A percentile compares a stretch with the other conserved stretches of the same genome.
Conservation (phyloP, 2,888 invertebrate species). For the Aricia artaxerxes region DNA sequence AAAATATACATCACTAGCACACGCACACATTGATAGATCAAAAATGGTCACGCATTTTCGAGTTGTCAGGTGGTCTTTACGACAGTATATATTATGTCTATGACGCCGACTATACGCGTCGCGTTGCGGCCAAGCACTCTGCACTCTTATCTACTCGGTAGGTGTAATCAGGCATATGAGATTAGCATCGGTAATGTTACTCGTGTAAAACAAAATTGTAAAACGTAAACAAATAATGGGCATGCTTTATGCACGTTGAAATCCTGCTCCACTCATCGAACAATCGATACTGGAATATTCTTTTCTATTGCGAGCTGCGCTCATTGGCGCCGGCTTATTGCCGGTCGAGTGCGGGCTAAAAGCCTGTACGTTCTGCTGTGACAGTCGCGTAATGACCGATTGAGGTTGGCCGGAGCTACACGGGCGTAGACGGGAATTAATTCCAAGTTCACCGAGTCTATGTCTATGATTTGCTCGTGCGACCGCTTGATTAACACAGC, state of each 20-base stretch:
- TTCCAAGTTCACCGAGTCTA: background rate
- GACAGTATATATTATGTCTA: too few species aligned
- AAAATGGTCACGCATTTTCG: too few species aligned
- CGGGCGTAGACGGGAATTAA: background rate
- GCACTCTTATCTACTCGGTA: too few species aligned
- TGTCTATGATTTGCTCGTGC: constrained; percentile 16
- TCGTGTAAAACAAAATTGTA: background rate
- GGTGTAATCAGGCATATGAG: too few species aligned
- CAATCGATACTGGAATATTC: constrained; percentile 2
- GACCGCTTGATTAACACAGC: background rate
- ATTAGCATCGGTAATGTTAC: too few species aligned
- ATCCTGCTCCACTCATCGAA: background rate
- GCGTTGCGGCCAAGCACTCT: too few species aligned
- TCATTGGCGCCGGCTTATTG: constrained; percentile 8
- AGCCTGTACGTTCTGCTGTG: constrained; percentile 4
- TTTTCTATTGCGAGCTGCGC: constrained; percentile 2
- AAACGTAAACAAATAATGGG: background rate
- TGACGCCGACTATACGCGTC: too few species aligned
- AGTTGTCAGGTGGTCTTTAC: too few species aligned
- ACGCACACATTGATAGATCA: too few species aligned
- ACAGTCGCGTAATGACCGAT: constrained; percentile 20
- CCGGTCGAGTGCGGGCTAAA: constrained; percentile 10
- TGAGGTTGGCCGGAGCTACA: background rate
- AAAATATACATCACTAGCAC: too few species aligned
- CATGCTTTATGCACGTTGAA: background rate